phyloP scores from a whole-genome alignment of 2,797 vertebrate genomes.

The Enteromius thamalakanensis region DNA sequence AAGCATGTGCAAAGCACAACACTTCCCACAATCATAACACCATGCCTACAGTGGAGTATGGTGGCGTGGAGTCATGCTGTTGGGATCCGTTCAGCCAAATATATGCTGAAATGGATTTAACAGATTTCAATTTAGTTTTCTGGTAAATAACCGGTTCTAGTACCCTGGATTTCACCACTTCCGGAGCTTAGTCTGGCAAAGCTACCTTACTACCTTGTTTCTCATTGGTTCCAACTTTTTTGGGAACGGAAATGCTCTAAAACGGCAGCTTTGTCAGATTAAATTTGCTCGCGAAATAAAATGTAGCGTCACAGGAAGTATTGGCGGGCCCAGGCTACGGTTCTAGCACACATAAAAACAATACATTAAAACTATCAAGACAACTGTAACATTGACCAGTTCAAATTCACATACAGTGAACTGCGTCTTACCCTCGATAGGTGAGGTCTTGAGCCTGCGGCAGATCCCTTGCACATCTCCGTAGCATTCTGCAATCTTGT shows the following conservation, averaged over 20 bases:
- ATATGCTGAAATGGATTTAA: not conserved
- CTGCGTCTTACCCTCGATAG: conserved; percentile 86
- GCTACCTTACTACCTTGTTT: no score
- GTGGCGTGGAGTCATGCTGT: not conserved
- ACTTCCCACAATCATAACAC: conserved; percentile 17
- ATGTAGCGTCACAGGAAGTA: no score
- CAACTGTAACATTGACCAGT: no score
- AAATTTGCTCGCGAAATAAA: no score
- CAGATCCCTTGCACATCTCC: conserved; percentile 89
- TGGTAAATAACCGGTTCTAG: not conserved
- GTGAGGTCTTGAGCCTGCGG: conserved; percentile 88
- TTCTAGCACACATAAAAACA: not conserved
- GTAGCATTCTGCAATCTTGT: conserved; percentile 79
- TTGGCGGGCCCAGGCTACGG: no score
- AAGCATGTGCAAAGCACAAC: not conserved
- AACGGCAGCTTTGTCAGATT: no score
- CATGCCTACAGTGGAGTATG: not conserved
- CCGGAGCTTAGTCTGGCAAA: no score
- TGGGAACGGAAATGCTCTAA: no score
- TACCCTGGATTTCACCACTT: no score
- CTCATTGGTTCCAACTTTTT: no score
- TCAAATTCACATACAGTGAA: not conserved
- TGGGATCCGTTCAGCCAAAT: not conserved
- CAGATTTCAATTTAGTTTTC: not conserved
- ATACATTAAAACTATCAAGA: not conserved